phyloP scores from a whole-genome alignment of 2,113 vertebrate genomes.

The Gracilinanus agilis region DNA sequence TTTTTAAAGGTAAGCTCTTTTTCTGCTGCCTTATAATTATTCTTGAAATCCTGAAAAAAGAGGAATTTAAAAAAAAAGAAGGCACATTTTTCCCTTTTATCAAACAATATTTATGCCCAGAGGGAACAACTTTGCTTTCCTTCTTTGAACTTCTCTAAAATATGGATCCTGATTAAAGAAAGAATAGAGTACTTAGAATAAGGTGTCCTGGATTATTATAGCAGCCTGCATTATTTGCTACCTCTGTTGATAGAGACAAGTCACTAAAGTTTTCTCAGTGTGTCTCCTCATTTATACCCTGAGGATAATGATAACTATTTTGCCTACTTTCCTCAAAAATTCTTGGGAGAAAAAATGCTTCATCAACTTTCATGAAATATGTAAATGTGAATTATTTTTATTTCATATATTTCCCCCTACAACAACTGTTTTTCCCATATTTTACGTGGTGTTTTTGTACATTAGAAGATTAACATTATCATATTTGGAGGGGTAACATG shows the following conservation, averaged over 20 bases:
- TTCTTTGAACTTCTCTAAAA: slow-evolving; percentile 36
- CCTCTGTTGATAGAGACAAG: background rate
- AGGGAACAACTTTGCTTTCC: background rate
- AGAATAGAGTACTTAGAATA: background rate
- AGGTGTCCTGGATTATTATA: background rate
- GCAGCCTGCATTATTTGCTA: background rate
- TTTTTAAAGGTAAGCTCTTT: slow-evolving; percentile 45
- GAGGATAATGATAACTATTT: background rate
- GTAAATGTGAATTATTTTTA: background rate
- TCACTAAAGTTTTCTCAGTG: background rate
- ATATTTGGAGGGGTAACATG: background rate
- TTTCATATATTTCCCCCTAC: background rate
- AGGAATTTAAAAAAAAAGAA: background rate
- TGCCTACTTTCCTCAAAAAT: background rate
- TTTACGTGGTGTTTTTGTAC: background rate
- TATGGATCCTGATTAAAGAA: background rate
- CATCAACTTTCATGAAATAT: background rate
- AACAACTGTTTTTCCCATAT: background rate
- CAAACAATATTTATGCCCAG: background rate
- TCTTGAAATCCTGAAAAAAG: slow-evolving; percentile 34
- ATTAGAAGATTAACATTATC: background rate
- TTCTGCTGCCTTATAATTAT: slow-evolving; percentile 54
- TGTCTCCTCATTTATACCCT: background rate
- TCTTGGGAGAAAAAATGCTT: background rate
- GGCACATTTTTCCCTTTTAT: background rate